phyloP scores from a whole-genome alignment of 2,888 invertebrate species.

The Drosophila melanocephala region DNA sequence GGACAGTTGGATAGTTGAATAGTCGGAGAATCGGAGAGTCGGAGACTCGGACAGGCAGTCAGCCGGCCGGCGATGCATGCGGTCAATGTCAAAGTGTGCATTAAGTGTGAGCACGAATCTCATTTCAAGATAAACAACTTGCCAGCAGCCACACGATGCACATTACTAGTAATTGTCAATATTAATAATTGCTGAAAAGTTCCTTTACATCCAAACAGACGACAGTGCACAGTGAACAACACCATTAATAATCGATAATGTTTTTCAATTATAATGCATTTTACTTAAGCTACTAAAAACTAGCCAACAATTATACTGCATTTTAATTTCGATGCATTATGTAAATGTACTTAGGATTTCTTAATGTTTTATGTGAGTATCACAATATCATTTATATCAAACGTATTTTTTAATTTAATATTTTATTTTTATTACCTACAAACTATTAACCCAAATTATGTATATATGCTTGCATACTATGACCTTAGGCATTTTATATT shows the following conservation, averaged over 20 bases:
- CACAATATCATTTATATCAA: not conserved
- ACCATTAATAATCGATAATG: not conserved
- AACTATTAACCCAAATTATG: not conserved
- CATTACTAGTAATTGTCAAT: conserved; percentile 70
- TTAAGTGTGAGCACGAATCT: conserved; percentile 65
- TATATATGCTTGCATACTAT: not conserved
- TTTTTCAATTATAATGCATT: not conserved
- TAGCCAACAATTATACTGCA: not conserved
- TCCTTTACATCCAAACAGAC: conserved; percentile 44
- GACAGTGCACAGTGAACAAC: conserved; percentile 21
- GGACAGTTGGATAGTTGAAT: not conserved
- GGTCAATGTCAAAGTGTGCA: conserved; percentile 68
- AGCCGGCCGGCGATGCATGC: conserved; percentile 68
- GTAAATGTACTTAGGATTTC: not conserved
- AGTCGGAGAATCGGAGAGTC: not conserved
- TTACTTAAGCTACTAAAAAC: not conserved
- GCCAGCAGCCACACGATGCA: conserved; percentile 56
- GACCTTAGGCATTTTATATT: not conserved
- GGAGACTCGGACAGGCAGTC: conserved; percentile 9
- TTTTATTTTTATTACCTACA: not conserved
- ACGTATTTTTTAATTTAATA: not conserved
- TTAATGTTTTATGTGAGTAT: too few species aligned
- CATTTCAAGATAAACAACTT: conserved; percentile 83
- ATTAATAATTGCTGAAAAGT: conserved; percentile 60
- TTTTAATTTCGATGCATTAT: not conserved